These are phyloP conservation scores for Psophia crepitans DNA, from an alignment of 2,113 vertebrate genomes.

Conservation along the genomic window DNA sequence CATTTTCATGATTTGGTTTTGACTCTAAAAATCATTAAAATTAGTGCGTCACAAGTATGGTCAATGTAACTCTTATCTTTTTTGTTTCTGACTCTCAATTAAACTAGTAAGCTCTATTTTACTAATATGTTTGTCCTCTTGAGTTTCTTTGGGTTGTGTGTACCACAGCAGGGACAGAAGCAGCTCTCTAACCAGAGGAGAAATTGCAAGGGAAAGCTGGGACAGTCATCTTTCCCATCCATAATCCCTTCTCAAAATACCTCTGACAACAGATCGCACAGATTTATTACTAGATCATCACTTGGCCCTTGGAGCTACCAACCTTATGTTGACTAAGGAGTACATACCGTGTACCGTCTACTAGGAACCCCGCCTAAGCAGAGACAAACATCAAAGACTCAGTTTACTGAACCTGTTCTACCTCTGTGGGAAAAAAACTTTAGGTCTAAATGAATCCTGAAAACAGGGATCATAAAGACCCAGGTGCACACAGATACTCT, in stretches of 20 bases:
- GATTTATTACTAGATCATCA: background rate
- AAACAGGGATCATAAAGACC: background rate
- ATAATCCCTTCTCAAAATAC: background rate
- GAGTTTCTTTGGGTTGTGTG: conserved; percentile 19
- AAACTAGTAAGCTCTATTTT: conserved; percentile 1
- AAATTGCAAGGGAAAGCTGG: background rate
- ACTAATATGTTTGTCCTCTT: background rate
- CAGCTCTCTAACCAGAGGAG: background rate
- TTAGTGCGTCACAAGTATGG: background rate
- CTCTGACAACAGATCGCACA: background rate
- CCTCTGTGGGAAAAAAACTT: background rate
- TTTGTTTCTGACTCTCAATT: conserved; percentile 5
- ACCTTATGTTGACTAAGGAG: background rate
- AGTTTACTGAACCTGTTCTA: background rate
- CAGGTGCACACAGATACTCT: background rate
- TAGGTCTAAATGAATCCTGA: background rate
- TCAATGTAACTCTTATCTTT: background rate
- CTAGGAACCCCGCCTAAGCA: background rate
- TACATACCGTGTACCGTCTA: background rate
- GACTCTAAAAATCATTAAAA: conserved; percentile 3
- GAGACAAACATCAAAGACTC: background rate
- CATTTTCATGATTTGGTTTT: conserved; percentile 9
- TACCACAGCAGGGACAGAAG: background rate
- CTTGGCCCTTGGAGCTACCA: background rate
- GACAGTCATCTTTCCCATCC: background rate